Evolutionary conservation across 2,113 vertebrate genomes (phyloP).

Genomic region (Xenotilapia flavipinnis): DNA sequence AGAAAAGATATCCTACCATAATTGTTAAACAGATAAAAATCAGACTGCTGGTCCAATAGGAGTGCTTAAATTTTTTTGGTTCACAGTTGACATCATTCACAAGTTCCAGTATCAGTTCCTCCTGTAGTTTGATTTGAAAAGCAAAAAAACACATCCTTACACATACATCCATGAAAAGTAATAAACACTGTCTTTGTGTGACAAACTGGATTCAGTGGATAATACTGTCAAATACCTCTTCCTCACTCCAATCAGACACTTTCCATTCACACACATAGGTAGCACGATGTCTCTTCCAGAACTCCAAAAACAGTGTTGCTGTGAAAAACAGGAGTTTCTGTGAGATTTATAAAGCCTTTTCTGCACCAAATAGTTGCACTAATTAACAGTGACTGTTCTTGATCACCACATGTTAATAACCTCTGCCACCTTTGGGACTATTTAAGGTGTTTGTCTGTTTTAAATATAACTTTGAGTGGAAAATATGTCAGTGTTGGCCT

Average conservation of each 20-base stretch:
- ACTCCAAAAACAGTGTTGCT: conserved; percentile 92
- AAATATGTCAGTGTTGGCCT: background rate
- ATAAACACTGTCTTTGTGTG: background rate
- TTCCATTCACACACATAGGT: conserved; percentile 77
- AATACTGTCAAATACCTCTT: conserved; percentile 74
- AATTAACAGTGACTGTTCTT: background rate
- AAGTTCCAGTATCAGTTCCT: conserved; percentile 83
- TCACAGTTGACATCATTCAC: conserved; percentile 66
- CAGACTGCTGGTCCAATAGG: conserved; percentile 74
- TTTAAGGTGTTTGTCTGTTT: background rate
- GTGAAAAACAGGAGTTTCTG: background rate
- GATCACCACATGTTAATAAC: background rate
- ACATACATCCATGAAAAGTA: background rate
- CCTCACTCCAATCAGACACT: conserved; percentile 84
- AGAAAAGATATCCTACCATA: conserved; percentile 71
- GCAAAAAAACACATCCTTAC: background rate
- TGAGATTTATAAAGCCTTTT: background rate
- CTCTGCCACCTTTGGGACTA: background rate
- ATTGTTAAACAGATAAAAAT: conserved; percentile 75
- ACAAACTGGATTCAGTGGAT: background rate
- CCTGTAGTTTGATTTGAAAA: conserved; percentile 62
- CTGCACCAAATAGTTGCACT: background rate
- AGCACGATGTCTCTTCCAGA: conserved; percentile 88
- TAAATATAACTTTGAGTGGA: background rate
- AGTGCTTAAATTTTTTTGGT: conserved; percentile 72